These are phyloP conservation scores for Radopholus similis DNA, from an alignment of 1,140 invertebrate species.

Conservation along the genomic window DNA sequence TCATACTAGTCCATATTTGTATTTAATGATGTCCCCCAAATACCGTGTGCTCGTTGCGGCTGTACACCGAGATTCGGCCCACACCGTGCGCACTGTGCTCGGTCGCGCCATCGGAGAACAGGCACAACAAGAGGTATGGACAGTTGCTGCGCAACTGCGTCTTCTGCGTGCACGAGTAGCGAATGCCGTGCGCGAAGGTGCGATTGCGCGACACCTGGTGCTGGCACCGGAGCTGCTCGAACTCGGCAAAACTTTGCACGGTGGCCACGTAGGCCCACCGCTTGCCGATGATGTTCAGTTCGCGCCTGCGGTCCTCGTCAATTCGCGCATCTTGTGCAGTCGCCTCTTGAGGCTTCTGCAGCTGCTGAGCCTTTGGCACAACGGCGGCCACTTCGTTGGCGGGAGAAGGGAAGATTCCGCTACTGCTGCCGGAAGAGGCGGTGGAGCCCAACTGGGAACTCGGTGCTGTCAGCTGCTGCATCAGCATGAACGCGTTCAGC, in stretches of 20 bases:
- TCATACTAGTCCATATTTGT: no score
- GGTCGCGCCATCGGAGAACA: background rate
- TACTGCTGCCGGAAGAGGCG: no score
- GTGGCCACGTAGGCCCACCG: background rate
- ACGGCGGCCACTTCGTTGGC: no score
- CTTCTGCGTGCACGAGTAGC: slow-evolving; percentile 9
- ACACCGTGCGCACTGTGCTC: background rate
- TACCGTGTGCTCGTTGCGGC: background rate
- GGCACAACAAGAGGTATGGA: background rate
- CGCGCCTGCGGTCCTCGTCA: background rate
- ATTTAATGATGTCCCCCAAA: no score
- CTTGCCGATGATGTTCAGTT: background rate
- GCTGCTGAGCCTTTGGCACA: no score
- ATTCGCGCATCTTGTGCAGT: background rate
- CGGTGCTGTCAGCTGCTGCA: no score
- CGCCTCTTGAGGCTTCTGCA: no score
- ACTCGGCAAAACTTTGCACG: slow-evolving; percentile 1
- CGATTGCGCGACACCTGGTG: slow-evolving; percentile 4
- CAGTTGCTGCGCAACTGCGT: background rate
- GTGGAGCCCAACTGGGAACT: no score
- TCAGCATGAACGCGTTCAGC: no score
- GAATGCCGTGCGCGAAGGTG: slow-evolving; percentile 11
- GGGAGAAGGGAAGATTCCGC: no score
- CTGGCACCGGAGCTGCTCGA: slow-evolving; percentile 1
- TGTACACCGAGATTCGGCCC: background rate